Percentiles rank a stretch among this genome's conserved stretches.
These are phyloP conservation scores for Drosophila anomelani DNA, from an alignment of 2,888 invertebrate species.

Conservation along the genomic window DNA sequence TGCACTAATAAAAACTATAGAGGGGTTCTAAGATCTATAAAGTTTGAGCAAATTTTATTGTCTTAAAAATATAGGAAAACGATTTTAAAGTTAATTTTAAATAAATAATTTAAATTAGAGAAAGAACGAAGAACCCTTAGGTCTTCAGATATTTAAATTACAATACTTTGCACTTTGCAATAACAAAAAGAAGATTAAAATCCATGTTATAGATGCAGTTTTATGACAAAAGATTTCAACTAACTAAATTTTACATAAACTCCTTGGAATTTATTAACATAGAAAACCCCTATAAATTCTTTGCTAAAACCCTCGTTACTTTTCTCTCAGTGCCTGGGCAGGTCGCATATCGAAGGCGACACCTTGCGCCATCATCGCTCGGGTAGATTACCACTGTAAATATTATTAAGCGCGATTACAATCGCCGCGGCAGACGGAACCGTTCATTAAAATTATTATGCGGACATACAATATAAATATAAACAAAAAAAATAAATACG, in stretches of 20 bases:
- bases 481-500: conserved; percentile 10
- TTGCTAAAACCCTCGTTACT: background rate
- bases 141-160: background rate
- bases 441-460: conserved; percentile 71
- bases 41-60: background rate
- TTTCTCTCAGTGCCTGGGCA: conserved; percentile 29
- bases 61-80: no score
- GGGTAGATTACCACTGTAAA: conserved; percentile 79
- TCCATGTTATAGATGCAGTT: no score
- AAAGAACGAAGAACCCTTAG: background rate
- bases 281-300: no score
- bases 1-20: conserved; percentile 3
- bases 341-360: conserved; percentile 53
- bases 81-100: no score
- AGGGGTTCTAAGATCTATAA: background rate
- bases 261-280: background rate
- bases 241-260: no score
- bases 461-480: conserved; percentile 16
- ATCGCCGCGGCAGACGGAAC: conserved; percentile 61
- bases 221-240: no score
- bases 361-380: conserved; percentile 69
- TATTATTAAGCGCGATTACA: conserved; percentile 78
- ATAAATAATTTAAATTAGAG: background rate
- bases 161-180: no score
- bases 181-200: no score